Evolutionary conservation across 2,888 invertebrate genomes (phyloP), one percentile per base, ranked within the genome.

Genomic region (Tetanocera ferruginea): DNA sequence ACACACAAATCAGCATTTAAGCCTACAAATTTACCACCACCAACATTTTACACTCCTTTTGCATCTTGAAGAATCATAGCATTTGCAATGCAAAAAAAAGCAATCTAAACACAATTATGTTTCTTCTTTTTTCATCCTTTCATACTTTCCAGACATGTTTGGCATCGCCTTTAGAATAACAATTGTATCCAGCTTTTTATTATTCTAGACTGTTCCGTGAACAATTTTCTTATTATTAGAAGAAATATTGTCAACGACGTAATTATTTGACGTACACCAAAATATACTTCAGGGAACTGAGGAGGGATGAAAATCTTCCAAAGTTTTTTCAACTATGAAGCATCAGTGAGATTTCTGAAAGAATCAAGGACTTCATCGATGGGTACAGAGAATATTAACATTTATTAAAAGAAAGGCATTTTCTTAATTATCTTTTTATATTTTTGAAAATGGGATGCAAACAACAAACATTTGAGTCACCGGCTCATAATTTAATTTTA

Each of bases 121-220:
- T 67, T 17, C 25, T 60, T 55, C 34, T n/a, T 72, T 37, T 57
- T 25, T 19, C 52, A n/a, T 43, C 14, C 23, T 57, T 31, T 14
- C n/a, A 14, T 62, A 11, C 43, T 60, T 49, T n/a, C 43, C 62
- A 73, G 73, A 73, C 73, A 73, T 73, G 73, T 49, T 49, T 11
- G 60, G 49, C 62, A 73, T 49, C 37, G 19, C 28, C 57, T 34
- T 5, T 17, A 43, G 57, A 72, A 57, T 25, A 31, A 37, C 31
- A 57, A 57, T 43, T 55, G 17, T 73, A n/a, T 49, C 25, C 73
- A 62, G 25, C 2, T 37, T 23, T 4, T 57, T 55, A 17, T 69
- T 49, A 11, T 23, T 31, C 14, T 23, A 28, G 4, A 31, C 62
- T 64, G 64, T 31, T 64, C 64, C 25, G 3, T 17, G 5, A 6